Evolutionary conservation across 2,113 vertebrate genomes (phyloP).

Genomic region (Colossoma macropomum): DNA sequence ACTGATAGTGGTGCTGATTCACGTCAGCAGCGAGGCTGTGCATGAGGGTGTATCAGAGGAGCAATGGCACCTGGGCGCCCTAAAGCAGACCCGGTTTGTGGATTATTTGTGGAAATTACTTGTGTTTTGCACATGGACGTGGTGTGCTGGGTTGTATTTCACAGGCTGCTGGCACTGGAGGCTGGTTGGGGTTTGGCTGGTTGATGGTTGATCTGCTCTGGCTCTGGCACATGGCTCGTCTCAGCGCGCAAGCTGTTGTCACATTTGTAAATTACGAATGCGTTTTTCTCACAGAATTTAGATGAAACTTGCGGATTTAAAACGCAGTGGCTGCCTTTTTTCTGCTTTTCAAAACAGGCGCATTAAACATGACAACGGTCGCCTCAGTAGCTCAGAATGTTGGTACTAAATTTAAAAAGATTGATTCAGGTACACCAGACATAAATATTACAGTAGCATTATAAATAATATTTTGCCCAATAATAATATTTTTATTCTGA

Average conservation of each 20-base stretch:
- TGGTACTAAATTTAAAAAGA: too few species aligned
- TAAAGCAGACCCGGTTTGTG: background rate
- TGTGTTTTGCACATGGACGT: background rate
- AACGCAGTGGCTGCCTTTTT: too few species aligned
- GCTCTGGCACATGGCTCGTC: conserved; percentile 7
- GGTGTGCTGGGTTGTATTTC: background rate
- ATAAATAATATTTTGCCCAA: too few species aligned
- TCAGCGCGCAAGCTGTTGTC: conserved; percentile 21
- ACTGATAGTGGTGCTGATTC: background rate
- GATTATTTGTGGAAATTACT: background rate
- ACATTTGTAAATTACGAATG: conserved; percentile 23
- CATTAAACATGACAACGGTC: too few species aligned
- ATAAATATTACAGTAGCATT: too few species aligned
- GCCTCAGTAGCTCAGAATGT: too few species aligned
- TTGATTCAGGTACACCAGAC: too few species aligned
- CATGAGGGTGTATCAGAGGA: background rate
- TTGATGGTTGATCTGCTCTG: background rate
- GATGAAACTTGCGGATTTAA: too few species aligned
- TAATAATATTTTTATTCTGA: too few species aligned
- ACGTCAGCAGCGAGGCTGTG: background rate
- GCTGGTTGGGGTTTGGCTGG: background rate
- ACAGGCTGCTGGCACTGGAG: background rate
- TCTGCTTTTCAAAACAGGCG: background rate
- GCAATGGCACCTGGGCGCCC: background rate
- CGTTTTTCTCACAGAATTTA: background rate